Percentiles rank a stretch among this genome's conserved stretches.
phyloP scores from a whole-genome alignment of 1,140 invertebrate genomes.

The Drosophila erecta region DNA sequence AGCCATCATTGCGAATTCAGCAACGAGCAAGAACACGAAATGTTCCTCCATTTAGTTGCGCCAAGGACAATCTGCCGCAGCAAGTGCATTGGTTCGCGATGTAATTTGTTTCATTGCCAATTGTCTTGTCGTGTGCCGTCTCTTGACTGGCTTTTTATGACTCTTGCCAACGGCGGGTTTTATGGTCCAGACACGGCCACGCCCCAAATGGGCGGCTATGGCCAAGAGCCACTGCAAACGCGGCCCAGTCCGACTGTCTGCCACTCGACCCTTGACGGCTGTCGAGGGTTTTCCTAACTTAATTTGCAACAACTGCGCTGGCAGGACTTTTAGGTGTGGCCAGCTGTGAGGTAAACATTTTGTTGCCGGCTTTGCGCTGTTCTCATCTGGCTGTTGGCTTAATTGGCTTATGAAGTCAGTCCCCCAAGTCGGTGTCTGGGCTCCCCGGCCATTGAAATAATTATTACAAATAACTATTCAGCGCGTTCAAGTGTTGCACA shows the following conservation, averaged over 20 bases:
- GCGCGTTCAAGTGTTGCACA: conserved; percentile 52
- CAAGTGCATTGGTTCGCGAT: conserved; percentile 61
- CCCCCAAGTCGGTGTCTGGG: conserved; percentile 32
- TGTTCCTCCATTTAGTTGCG: conserved; percentile 23
- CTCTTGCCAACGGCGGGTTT: conserved; percentile 70
- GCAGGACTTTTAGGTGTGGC: conserved; percentile 65
- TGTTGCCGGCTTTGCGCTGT: conserved; percentile 10
- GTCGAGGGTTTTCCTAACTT: conserved; percentile 50
- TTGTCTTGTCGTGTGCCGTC: conserved; percentile 66
- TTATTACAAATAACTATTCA: conserved; percentile 69
- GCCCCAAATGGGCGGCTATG: conserved; percentile 5
- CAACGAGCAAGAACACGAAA: conserved; percentile 21
- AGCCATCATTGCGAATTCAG: conserved; percentile 39
- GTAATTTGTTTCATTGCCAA: conserved; percentile 80
- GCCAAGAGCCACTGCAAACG: conserved; percentile 10
- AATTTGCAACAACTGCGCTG: conserved; percentile 64
- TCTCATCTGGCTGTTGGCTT: conserved; percentile 51
- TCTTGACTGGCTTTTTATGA: conserved; percentile 69
- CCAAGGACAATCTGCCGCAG: conserved; percentile 27
- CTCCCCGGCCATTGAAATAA: conserved; percentile 49
- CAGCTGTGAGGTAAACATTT: conserved; percentile 9
- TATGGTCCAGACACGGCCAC: conserved; percentile 65
- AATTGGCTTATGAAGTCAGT: conserved; percentile 61
- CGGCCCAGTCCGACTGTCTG: conserved; percentile 25
- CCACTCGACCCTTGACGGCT: conserved; percentile 42